Conservation (phyloP, 2,888 invertebrate genomes). For the Pocota personata region DNA sequence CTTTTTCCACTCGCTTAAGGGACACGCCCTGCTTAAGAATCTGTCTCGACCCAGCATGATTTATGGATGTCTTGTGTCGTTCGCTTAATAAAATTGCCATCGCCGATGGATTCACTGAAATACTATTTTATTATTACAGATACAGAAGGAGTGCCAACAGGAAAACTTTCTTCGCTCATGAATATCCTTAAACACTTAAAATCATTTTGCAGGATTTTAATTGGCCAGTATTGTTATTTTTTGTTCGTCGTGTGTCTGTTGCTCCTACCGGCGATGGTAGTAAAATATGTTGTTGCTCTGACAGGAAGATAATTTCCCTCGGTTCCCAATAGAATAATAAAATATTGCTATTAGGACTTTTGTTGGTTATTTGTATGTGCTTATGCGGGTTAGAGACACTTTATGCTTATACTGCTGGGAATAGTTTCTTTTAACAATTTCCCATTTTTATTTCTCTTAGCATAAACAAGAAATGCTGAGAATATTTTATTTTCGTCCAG, state of each 20-base stretch:
- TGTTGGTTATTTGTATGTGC: conserved; percentile 40
- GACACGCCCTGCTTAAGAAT: background rate
- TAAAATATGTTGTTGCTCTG: background rate
- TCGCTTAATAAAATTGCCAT: conserved; percentile 46
- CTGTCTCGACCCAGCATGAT: conserved; percentile 10
- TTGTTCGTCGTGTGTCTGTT: background rate
- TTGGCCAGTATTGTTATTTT: conserved; percentile 20
- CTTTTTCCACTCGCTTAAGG: background rate
- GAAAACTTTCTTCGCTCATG: conserved; percentile 16
- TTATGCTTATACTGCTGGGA: conserved; percentile 26
- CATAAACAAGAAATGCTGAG: background rate
- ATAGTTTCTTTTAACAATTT: background rate
- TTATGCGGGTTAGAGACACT: conserved; percentile 44
- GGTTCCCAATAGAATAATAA: conserved; percentile 19
- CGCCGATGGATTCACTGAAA: conserved; percentile 29
- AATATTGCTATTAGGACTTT: conserved; percentile 38
- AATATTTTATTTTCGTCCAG: background rate
- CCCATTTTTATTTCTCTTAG: background rate
- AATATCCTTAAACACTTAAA: conserved; percentile 22
- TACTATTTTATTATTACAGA: background rate
- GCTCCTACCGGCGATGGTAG: background rate
- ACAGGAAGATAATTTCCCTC: background rate
- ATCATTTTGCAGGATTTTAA: conserved; percentile 34
- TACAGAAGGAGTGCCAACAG: background rate
- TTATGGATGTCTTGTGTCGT: conserved; percentile 36